Percentiles rank a stretch among this genome's conserved stretches.
These are phyloP conservation scores for Lytechinus pictus DNA, from an alignment of 35 echinoderm and acorn worm species.

Conservation along the genomic window DNA sequence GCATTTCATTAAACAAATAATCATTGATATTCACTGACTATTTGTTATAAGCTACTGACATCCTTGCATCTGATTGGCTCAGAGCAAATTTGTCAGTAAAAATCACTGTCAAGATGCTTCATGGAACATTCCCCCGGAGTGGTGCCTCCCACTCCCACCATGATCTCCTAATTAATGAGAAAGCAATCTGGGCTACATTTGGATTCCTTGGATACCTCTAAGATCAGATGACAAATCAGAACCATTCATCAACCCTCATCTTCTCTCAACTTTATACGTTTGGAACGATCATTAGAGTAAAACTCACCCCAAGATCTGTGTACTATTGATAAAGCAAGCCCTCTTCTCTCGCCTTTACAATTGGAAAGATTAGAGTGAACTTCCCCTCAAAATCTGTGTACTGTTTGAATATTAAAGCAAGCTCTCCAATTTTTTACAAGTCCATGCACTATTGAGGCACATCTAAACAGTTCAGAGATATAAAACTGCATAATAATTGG, in stretches of 20 bases:
- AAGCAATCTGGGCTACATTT: neutral
- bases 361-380: neutral
- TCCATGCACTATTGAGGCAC: neutral
- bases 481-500: neutral
- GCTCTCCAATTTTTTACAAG: neutral
- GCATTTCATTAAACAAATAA: no score
- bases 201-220: neutral
- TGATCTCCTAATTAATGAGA: constrained; percentile 5
- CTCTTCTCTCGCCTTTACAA: neutral
- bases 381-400: no score
- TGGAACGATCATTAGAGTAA: neutral
- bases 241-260: neutral
- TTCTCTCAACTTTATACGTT: neutral
- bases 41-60: no score
- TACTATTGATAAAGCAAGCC: neutral
- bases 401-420: no score
- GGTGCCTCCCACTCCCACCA: neutral
- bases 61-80: no score
- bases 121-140: no score
- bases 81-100: no score
- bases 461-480: neutral
- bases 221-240: neutral
- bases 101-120: no score
- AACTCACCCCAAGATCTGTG: neutral
- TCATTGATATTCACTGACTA: no score